Base-by-base conservation (phyloP, 2,888 invertebrate species). In the Herminia tarsipennalis region DNA sequence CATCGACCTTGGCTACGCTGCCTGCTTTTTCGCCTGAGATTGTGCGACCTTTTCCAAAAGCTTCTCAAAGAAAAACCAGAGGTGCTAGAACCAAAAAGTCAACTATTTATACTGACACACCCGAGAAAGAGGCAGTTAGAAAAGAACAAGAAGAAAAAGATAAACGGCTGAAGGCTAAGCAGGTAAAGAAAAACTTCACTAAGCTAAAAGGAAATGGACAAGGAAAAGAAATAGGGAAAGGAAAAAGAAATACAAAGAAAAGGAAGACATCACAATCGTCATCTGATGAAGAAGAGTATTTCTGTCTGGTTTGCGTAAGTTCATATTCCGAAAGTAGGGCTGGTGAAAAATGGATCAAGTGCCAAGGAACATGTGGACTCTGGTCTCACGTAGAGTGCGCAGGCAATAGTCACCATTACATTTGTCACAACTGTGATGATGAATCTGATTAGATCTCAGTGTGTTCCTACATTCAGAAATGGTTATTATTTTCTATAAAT, bases 61-160 rank as follows among this genome's bases (percentile, higher is more conserved):
- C 55, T 33, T 18, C 53, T 4, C 46, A 38, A 27, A 38, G 49
- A 40, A 67, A 58, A 54, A 37, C 28, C 14, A 52, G 16, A 30
- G 29, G 29, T 5, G 13, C 10, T 3, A 59, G 40, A 43, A 52
- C 28, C 2, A 54, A 28, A 30, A 57, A 61, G 33, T 55, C 57
- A 6, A 28, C 57, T 0, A 57, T 66, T 18, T 61, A 55, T 25
- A 57, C 57, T 28, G 58, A 66, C 29, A 56, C 62, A n/a, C 64
- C 60, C 3, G 58, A 62, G 30, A 65, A 62, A 43, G 58, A 62
- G 20, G 54, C 35, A 20, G 25, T 64, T 16, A 59, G 54, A 22
- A 42, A 46, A 46, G 59, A 59, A 34, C 22, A 45, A 27, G 45
- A 52, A 46, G 48, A 50, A 13, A 55, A 22, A 51, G 6, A 28